Conservation (phyloP, 2,888 invertebrate species). For the Lasiommata megera region DNA sequence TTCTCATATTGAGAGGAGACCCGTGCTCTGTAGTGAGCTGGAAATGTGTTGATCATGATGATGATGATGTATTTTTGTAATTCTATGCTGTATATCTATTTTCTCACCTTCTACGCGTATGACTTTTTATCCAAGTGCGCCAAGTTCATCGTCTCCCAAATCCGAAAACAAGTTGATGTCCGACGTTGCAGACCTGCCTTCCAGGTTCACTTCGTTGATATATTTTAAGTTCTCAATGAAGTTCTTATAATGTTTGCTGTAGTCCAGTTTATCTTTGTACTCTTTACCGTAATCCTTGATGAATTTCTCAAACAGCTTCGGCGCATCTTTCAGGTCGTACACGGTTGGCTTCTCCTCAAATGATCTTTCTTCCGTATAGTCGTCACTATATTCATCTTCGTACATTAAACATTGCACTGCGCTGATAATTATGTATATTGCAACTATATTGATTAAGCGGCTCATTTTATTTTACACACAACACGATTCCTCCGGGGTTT, state of each 20-base stretch:
- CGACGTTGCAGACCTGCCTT: slow-evolving; percentile 33
- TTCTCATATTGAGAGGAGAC: no score
- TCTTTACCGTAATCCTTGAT: slow-evolving; percentile 46
- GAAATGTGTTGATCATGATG: no score
- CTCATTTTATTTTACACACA: slow-evolving; percentile 33
- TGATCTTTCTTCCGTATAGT: slow-evolving; percentile 24
- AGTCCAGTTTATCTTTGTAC: slow-evolving; percentile 48
- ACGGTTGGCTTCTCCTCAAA: slow-evolving; percentile 37
- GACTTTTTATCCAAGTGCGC: slow-evolving; percentile 13
- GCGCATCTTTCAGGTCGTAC: slow-evolving; percentile 54
- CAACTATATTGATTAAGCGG: slow-evolving; percentile 22
- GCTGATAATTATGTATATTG: slow-evolving; percentile 22
- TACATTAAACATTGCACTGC: slow-evolving; percentile 23
- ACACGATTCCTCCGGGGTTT: slow-evolving; percentile 21
- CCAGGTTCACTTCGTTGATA: slow-evolving; percentile 52
- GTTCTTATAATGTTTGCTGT: slow-evolving; percentile 43
- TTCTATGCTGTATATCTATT: not conserved
- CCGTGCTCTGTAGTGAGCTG: no score
- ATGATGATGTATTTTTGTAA: not conserved
- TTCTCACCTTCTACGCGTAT: slow-evolving; percentile 8
- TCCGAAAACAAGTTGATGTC: slow-evolving; percentile 61
- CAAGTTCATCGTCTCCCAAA: slow-evolving; percentile 41
- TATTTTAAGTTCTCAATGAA: slow-evolving; percentile 52
- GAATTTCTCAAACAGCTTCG: slow-evolving; percentile 49
- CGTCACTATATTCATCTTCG: slow-evolving; percentile 24